phyloP scores from a whole-genome alignment of 1,140 invertebrate species.

The Aphidius gifuensis region DNA sequence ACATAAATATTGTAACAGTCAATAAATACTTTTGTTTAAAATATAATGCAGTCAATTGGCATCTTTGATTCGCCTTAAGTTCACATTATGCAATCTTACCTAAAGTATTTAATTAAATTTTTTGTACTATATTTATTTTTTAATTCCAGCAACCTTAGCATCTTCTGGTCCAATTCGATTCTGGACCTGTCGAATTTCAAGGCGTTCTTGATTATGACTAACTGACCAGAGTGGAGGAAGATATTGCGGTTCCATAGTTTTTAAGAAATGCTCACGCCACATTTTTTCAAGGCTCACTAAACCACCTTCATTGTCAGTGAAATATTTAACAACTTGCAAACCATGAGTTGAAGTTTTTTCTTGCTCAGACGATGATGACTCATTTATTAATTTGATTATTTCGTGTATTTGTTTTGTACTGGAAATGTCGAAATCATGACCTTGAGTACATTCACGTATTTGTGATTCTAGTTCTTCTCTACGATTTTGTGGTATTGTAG shows the following conservation, averaged over 20 bases:
- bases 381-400: too few species aligned
- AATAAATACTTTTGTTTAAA: too few species aligned
- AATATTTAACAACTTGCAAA: slow-evolving; percentile 59
- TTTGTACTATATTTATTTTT: slow-evolving; percentile 15
- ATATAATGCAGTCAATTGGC: too few species aligned
- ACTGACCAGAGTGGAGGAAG: slow-evolving; percentile 77
- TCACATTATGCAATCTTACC: too few species aligned
- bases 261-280: slow-evolving; percentile 77
- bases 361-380: slow-evolving; percentile 7
- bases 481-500: slow-evolving; percentile 57
- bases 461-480: slow-evolving; percentile 53
- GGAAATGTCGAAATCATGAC: too few species aligned
- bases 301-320: slow-evolving; percentile 57
- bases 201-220: slow-evolving; percentile 63
- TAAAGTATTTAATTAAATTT: too few species aligned
- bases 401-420: too few species aligned
- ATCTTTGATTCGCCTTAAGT: too few species aligned
- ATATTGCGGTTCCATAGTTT: slow-evolving; percentile 68
- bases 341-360: slow-evolving; percentile 32
- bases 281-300: slow-evolving; percentile 67
- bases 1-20: too few species aligned
- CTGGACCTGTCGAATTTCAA: slow-evolving; percentile 45
- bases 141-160: slow-evolving; percentile 45
- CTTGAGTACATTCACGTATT: slow-evolving; percentile 51
- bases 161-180: slow-evolving; percentile 49